Evolutionary conservation across 2,797 vertebrate species (phyloP).

Genomic region (Phoebastria nigripes): DNA sequence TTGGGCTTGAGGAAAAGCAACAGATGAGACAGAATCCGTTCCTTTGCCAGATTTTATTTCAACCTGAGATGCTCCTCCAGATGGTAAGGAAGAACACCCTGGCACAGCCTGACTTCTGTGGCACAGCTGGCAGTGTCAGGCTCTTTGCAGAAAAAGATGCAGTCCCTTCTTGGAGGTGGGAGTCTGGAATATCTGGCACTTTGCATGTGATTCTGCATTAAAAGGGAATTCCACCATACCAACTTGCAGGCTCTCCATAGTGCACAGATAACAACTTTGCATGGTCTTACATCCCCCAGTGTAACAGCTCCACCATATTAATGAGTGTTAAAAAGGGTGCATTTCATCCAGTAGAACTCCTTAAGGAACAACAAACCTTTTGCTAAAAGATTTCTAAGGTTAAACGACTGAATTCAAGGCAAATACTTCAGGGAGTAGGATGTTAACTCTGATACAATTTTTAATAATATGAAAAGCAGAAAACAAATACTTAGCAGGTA

Average conservation of each 20-base stretch:
- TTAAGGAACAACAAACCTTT: not conserved
- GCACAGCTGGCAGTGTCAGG: not conserved
- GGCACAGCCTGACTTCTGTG: not conserved
- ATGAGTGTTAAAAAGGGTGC: not conserved
- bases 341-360: not conserved
- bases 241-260: not conserved
- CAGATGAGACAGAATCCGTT: not conserved
- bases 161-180: not conserved
- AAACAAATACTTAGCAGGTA: not conserved
- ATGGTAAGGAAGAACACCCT: conserved; percentile 21
- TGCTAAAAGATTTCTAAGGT: not conserved
- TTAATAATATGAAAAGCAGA: not conserved
- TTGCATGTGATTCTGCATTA: not conserved
- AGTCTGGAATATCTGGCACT: not conserved
- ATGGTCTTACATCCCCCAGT: not conserved
- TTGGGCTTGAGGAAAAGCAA: not conserved
- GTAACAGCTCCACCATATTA: not conserved
- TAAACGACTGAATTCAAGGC: not conserved
- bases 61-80: not conserved
- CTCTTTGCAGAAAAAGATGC: not conserved
- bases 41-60: not conserved
- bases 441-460: not conserved
- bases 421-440: not conserved
- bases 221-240: not conserved
- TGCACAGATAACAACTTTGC: not conserved